Evolutionary conservation across 1,140 invertebrate genomes (phyloP).

Genomic region (Orius laevigatus): DNA sequence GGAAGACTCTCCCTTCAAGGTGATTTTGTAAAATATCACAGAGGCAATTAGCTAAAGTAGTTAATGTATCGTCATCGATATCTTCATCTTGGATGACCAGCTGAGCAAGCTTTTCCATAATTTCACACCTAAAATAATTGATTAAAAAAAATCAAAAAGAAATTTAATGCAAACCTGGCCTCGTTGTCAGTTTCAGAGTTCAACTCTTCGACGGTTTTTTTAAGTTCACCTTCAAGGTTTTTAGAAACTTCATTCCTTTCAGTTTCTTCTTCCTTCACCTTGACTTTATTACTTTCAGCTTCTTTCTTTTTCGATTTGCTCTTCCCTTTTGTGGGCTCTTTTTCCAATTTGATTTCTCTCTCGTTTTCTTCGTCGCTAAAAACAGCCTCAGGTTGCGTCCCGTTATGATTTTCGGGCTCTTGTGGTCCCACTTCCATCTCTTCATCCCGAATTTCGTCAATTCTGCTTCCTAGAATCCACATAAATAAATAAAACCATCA

Average conservation of each 20-base stretch:
- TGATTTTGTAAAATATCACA: slow-evolving; percentile 33
- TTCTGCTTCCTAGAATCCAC: slow-evolving; percentile 29
- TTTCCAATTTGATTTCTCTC: slow-evolving; percentile 22
- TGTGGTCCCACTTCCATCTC: slow-evolving; percentile 29
- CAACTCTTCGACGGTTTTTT: slow-evolving; percentile 44
- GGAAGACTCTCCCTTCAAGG: slow-evolving; percentile 34
- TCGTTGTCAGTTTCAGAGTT: slow-evolving; percentile 47
- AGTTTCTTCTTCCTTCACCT: slow-evolving; percentile 7
- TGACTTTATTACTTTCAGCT: slow-evolving; percentile 6
- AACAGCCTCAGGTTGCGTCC: slow-evolving; percentile 42
- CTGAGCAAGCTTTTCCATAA: slow-evolving; percentile 52
- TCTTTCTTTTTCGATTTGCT: slow-evolving; percentile 28
- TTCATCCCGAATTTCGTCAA: slow-evolving; percentile 33
- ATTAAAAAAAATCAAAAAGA: not conserved
- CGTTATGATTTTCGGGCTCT: slow-evolving; percentile 31
- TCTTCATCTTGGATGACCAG: slow-evolving; percentile 44
- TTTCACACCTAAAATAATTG: slow-evolving; percentile 35
- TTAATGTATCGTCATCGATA: slow-evolving; percentile 42
- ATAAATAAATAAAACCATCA: not conserved
- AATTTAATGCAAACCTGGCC: slow-evolving; percentile 23
- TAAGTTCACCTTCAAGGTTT: slow-evolving; percentile 33
- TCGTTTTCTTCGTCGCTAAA: slow-evolving; percentile 73
- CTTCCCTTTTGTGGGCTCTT: slow-evolving; percentile 24
- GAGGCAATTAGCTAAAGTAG: slow-evolving; percentile 31
- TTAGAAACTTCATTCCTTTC: slow-evolving; percentile 12